Percentiles rank a stretch among this genome's conserved stretches.
Conservation (phyloP, 2,113 vertebrate genomes). For the Corydoras maculifer region DNA sequence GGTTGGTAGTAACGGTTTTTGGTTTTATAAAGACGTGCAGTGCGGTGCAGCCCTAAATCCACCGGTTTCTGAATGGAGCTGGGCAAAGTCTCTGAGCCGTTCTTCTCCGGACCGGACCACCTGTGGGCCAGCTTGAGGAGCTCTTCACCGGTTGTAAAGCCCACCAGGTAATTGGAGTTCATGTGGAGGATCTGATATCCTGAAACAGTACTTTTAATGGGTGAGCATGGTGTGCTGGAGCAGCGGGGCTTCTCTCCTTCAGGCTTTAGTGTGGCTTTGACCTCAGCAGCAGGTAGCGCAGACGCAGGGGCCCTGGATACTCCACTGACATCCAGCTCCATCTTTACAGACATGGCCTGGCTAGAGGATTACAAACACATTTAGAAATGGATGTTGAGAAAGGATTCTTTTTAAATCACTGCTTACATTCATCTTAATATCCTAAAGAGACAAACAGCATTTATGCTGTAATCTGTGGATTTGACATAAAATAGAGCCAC, state of each 20-base stretch:
- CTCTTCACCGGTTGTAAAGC: slow-evolving; percentile 91
- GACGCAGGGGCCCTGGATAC: slow-evolving; percentile 72
- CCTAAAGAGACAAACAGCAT: too few relatives aligned
- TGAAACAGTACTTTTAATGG: slow-evolving; percentile 77
- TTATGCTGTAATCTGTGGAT: too few relatives aligned
- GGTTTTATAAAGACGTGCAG: slow-evolving; percentile 79
- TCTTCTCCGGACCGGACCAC: slow-evolving; percentile 71
- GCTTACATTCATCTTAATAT: too few relatives aligned
- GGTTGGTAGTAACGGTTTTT: slow-evolving; percentile 88
- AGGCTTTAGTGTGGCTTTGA: slow-evolving; percentile 63
- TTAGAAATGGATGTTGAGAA: not conserved
- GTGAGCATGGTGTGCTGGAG: slow-evolving; percentile 90
- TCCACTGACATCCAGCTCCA: slow-evolving; percentile 88
- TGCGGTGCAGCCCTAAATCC: slow-evolving; percentile 73
- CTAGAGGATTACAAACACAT: slow-evolving; percentile 18
- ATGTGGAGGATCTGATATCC: slow-evolving; percentile 96
- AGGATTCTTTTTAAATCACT: not conserved
- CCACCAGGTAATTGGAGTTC: slow-evolving; percentile 93
- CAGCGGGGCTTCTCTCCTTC: slow-evolving; percentile 85
- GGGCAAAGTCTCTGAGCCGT: slow-evolving; percentile 56
- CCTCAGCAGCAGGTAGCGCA: slow-evolving; percentile 75
- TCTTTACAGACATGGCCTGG: slow-evolving; percentile 67
- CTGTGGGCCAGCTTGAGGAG: slow-evolving; percentile 86
- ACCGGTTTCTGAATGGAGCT: slow-evolving; percentile 68
- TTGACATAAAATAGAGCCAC: not conserved